A percentile compares a stretch with the other conserved stretches of the same genome.
Evolutionary conservation across 2,888 invertebrate genomes (phyloP).

Genomic region (Callosobruchus maculatus): DNA sequence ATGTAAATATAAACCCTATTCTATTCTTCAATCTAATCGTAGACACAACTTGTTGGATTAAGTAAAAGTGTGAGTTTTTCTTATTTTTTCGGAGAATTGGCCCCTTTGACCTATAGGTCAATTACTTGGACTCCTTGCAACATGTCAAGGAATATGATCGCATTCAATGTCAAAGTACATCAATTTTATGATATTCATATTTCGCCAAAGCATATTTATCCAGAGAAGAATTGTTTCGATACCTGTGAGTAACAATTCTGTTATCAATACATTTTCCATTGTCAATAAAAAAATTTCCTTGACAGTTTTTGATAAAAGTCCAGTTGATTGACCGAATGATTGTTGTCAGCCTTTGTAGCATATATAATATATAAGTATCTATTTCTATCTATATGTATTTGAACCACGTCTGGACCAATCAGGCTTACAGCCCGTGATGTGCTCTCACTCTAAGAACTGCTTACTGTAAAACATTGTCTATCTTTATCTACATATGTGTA

Average conservation of each 20-base stretch:
- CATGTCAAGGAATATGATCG: neutral
- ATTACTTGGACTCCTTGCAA: neutral
- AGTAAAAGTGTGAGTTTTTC: constrained; percentile 11
- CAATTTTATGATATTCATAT: too few relatives aligned
- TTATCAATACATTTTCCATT: too few relatives aligned
- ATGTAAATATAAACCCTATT: neutral
- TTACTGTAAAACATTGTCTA: constrained; percentile 30
- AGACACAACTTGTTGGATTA: constrained; percentile 15
- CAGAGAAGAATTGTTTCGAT: too few relatives aligned
- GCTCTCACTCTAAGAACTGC: constrained; percentile 42
- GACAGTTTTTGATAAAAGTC: neutral
- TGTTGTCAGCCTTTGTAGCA: constrained; percentile 17
- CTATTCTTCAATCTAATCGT: neutral
- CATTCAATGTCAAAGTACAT: too few relatives aligned
- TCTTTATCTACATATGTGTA: neutral
- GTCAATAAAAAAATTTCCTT: too few relatives aligned
- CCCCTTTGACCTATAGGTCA: neutral
- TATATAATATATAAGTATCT: constrained; percentile 17
- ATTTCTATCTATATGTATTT: constrained; percentile 34
- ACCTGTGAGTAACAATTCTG: too few relatives aligned
- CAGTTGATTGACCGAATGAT: neutral
- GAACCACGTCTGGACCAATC: constrained; percentile 43
- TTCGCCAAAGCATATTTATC: too few relatives aligned
- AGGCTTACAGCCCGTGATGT: constrained; percentile 44
- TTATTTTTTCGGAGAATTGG: neutral